phyloP scores from a whole-genome alignment of 1,140 invertebrate species.

The Dysdera silvatica region DNA sequence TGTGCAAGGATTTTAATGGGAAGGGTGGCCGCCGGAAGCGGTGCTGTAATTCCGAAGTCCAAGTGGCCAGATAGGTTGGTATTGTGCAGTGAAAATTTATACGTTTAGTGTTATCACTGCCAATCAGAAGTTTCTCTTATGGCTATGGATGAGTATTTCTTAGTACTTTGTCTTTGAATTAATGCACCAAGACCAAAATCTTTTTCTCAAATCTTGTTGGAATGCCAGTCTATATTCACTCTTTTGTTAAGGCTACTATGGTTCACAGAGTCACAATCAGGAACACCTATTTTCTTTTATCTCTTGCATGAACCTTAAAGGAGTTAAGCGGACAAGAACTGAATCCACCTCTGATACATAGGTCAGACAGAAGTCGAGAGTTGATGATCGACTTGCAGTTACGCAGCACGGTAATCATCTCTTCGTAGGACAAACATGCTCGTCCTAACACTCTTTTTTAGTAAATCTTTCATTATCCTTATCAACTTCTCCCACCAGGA shows the following conservation, averaged over 20 bases:
- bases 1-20: no score
- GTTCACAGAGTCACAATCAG: background rate
- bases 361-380: slow-evolving; percentile 31
- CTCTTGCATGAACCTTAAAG: background rate
- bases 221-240: background rate
- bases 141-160: background rate
- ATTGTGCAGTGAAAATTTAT: no score
- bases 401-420: background rate
- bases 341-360: slow-evolving; percentile 11
- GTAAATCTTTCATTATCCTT: slow-evolving; percentile 1
- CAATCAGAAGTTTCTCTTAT: background rate
- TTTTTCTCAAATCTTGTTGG: background rate
- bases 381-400: slow-evolving; percentile 31
- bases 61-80: background rate
- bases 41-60: no score
- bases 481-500: slow-evolving; percentile 6
- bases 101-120: background rate
- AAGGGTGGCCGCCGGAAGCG: no score
- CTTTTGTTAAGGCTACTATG: background rate
- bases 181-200: slow-evolving; percentile 5
- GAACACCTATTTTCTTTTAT: background rate
- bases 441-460: slow-evolving; percentile 6
- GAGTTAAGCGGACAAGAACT: background rate
- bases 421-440: slow-evolving; percentile 8
- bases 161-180: background rate